phyloP scores from a whole-genome alignment of 2,888 invertebrate species.

The Subacronicta megacephala region DNA sequence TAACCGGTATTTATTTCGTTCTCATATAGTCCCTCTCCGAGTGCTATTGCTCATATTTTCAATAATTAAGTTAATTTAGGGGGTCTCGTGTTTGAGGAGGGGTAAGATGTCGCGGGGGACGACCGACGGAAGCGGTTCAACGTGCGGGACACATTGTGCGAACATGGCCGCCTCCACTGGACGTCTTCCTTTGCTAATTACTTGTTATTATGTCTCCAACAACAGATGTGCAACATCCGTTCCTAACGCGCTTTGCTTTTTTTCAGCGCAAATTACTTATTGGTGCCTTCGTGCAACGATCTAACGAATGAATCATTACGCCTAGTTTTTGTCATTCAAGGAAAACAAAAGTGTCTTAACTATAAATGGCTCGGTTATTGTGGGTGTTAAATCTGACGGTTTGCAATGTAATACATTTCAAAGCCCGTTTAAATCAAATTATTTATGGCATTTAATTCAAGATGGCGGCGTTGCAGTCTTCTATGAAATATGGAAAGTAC shows the following conservation, averaged over 20 bases:
- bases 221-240: constrained; percentile 89
- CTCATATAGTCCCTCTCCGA: constrained; percentile 24
- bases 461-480: constrained; percentile 48
- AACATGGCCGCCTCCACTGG: constrained; percentile 70
- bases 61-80: constrained; percentile 60
- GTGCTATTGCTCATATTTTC: constrained; percentile 55
- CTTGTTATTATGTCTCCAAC: constrained; percentile 85
- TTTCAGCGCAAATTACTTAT: constrained; percentile 48
- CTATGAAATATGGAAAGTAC: constrained; percentile 44
- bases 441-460: constrained; percentile 65
- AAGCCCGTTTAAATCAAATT: constrained; percentile 67
- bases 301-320: constrained; percentile 21
- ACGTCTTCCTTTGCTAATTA: constrained; percentile 83
- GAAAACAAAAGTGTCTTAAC: constrained; percentile 57
- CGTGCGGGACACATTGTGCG: constrained; percentile 87
- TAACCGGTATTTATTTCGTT: constrained; percentile 10
- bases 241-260: constrained; percentile 65
- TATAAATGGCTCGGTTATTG: constrained; percentile 58
- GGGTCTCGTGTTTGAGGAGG: constrained; percentile 53
- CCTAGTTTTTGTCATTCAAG: constrained; percentile 48
- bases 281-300: constrained; percentile 25
- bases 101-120: constrained; percentile 55
- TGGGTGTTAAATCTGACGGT: constrained; percentile 68
- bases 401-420: constrained; percentile 59
- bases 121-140: constrained; percentile 77